Conservation (phyloP, 2,113 vertebrate genomes). For the Boulengeromyrus knoepffleri region DNA sequence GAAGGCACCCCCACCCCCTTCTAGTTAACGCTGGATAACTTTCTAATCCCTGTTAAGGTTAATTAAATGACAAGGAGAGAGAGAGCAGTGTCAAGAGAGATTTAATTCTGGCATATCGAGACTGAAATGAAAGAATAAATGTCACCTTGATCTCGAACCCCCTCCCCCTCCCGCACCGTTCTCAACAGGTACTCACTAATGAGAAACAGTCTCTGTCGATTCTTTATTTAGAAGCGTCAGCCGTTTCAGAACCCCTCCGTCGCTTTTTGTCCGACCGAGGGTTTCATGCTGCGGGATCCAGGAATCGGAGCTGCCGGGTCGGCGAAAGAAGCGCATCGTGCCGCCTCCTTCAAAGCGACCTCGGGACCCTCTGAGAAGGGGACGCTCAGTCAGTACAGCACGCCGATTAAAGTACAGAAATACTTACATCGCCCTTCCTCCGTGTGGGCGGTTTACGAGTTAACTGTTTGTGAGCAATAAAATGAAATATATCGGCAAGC, state of each 20-base stretch:
- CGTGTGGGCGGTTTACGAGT: not conserved
- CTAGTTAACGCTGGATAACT: slow-evolving; percentile 32
- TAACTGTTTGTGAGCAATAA: not conserved
- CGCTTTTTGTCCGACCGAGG: not conserved
- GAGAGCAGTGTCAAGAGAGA: slow-evolving; percentile 10
- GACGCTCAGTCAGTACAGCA: slow-evolving; percentile 3
- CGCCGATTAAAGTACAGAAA: not conserved
- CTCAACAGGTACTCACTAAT: slow-evolving; percentile 7
- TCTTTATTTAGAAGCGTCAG: not conserved
- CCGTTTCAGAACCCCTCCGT: slow-evolving; percentile 19
- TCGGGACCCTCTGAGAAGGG: not conserved
- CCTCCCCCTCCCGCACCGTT: not conserved
- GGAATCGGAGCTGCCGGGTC: slow-evolving; percentile 8
- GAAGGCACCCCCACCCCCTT: slow-evolving; percentile 7
- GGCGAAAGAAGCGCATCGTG: not conserved
- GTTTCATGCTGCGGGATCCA: not conserved
- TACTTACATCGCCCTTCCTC: not conserved
- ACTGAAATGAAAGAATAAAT: slow-evolving; percentile 16
- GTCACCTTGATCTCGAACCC: not conserved
- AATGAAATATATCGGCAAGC: not conserved
- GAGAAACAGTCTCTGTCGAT: not conserved
- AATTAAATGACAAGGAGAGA: slow-evolving; percentile 42
- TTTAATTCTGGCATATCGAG: slow-evolving; percentile 7
- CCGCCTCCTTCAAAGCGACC: not conserved
- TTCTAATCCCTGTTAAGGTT: slow-evolving; percentile 42